These are phyloP conservation scores for Scelioninae gen. 1 DNA, from an alignment of 2,888 invertebrate genomes.

Conservation along the genomic window DNA sequence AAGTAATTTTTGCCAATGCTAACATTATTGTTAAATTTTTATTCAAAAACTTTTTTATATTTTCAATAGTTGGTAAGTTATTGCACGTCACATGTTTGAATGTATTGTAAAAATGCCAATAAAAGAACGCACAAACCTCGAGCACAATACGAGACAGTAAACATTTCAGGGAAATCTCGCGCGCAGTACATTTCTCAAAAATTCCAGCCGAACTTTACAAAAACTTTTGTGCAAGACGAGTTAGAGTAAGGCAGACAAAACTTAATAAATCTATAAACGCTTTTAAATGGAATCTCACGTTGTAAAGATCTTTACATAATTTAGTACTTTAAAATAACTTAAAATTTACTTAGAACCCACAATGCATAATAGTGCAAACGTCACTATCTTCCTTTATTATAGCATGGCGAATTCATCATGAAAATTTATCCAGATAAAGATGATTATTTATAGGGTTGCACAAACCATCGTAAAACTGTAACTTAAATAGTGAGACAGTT, in stretches of 20 bases:
- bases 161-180: conserved; percentile 27
- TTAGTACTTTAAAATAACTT: background rate
- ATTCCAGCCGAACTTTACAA: conserved; percentile 13
- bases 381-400: no score
- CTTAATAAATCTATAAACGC: conserved; percentile 10
- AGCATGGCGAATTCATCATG: no score
- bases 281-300: background rate
- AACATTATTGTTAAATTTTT: background rate
- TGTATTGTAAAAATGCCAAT: conserved; percentile 37
- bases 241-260: background rate
- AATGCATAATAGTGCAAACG: no score
- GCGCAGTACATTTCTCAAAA: conserved; percentile 25
- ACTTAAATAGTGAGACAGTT: background rate
- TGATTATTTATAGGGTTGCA: no score
- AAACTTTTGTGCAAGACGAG: conserved; percentile 16
- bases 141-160: conserved; percentile 15
- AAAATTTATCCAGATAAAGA: no score
- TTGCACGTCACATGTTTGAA: conserved; percentile 18
- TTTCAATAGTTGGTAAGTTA: conserved; percentile 9
- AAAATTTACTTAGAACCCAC: background rate
- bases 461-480: no score
- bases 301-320: conserved; percentile 2
- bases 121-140: conserved; percentile 14
- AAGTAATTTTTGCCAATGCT: background rate
- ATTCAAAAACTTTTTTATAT: background rate